Evolutionary conservation across 2,797 vertebrate genomes (phyloP).

Genomic region (Iguana delicatissima): DNA sequence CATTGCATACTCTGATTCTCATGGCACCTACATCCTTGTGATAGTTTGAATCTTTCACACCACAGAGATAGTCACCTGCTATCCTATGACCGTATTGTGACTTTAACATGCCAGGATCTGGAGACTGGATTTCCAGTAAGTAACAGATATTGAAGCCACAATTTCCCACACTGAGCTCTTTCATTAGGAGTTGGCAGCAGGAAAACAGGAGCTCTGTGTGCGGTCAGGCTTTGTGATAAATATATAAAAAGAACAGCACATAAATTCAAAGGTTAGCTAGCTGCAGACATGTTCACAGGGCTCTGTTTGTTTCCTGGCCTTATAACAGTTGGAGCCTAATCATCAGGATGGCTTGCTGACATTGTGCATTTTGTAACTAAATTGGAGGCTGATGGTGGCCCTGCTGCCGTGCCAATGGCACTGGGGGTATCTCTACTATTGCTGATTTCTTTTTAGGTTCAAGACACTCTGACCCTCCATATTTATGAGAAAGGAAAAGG

Average conservation of each 20-base stretch:
- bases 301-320: constrained; percentile 57
- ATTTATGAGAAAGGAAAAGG: background rate
- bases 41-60: background rate
- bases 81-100: constrained; percentile 43
- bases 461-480: background rate
- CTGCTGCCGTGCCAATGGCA: background rate
- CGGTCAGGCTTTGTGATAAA: constrained; percentile 48
- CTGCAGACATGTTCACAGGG: constrained; percentile 28
- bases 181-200: constrained; percentile 13
- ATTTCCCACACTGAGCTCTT: background rate
- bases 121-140: constrained; percentile 27
- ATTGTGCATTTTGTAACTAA: background rate
- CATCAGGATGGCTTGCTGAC: constrained; percentile 35
- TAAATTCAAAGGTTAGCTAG: constrained; percentile 22
- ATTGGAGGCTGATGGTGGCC: background rate
- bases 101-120: constrained; percentile 42
- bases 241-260: background rate
- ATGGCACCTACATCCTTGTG: background rate
- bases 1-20: background rate
- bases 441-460: background rate
- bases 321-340: constrained; percentile 59
- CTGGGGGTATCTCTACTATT: background rate
- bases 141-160: constrained; percentile 37
- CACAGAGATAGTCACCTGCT: constrained; percentile 33
- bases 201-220: constrained; percentile 44